A percentile compares a stretch with the other conserved stretches of the same genome.
Conservation (phyloP, 1,140 invertebrate species). For the Nephotettix cincticeps region DNA sequence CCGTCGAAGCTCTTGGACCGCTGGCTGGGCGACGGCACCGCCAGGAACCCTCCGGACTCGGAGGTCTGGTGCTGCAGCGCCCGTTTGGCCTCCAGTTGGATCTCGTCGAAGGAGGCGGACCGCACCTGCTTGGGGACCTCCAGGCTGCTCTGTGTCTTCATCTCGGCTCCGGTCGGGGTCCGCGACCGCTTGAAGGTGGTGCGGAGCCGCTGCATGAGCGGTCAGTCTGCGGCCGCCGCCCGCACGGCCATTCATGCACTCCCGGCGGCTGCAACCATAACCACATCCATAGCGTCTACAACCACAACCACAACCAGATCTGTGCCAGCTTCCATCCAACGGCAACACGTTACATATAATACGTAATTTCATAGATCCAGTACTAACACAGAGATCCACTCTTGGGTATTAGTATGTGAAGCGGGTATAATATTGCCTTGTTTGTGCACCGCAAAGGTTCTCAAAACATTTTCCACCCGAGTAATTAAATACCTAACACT, state of each 20-base stretch:
- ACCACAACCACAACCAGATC: not conserved
- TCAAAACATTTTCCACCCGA: too few species aligned
- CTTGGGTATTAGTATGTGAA: too few species aligned
- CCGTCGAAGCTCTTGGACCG: conserved; percentile 75
- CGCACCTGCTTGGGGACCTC: conserved; percentile 84
- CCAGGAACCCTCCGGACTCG: conserved; percentile 50
- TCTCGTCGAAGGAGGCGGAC: conserved; percentile 85
- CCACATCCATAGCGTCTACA: not conserved
- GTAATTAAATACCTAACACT: too few species aligned
- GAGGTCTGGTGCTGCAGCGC: conserved; percentile 48
- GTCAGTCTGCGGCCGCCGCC: conserved; percentile 37
- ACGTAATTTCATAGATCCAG: too few species aligned
- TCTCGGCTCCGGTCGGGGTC: conserved; percentile 82
- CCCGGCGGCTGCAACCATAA: not conserved
- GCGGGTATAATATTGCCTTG: too few species aligned
- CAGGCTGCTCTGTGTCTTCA: conserved; percentile 86
- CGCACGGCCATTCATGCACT: conserved; percentile 8
- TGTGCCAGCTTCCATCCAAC: conserved; percentile 17
- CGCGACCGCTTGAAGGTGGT: conserved; percentile 82
- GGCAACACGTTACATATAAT: too few species aligned
- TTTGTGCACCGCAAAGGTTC: too few species aligned
- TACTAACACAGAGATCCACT: too few species aligned
- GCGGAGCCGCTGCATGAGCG: conserved; percentile 73
- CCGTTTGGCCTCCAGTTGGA: conserved; percentile 73
- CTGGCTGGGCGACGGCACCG: conserved; percentile 63